A percentile compares a stretch with the other conserved stretches of the same genome.
Evolutionary conservation across 2,888 invertebrate species (phyloP).

Genomic region (Lithosia quadra): DNA sequence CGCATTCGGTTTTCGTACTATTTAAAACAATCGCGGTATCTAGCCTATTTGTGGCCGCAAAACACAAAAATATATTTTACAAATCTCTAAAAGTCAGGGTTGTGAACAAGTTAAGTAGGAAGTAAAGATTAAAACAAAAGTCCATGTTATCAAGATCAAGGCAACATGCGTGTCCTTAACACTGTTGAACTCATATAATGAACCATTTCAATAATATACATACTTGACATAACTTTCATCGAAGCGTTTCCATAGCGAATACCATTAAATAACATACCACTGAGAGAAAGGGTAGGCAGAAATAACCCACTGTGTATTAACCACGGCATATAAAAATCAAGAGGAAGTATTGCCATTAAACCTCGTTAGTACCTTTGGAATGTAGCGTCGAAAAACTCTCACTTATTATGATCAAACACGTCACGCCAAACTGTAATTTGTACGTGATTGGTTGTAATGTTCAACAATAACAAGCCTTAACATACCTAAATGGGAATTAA

Average conservation of each 20-base stretch:
- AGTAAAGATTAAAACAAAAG: neutral
- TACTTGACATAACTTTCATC: neutral
- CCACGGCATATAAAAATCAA: neutral
- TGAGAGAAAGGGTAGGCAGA: neutral
- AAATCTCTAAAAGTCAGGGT: neutral
- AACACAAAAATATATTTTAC: neutral
- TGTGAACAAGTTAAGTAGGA: neutral
- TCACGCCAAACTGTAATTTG: neutral
- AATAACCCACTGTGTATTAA: neutral
- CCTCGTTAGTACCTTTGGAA: neutral
- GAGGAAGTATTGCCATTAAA: neutral
- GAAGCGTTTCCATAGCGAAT: slow-evolving; percentile 14
- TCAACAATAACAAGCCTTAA: neutral
- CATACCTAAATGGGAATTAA: neutral
- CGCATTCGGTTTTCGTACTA: too few species aligned
- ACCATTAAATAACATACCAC: neutral
- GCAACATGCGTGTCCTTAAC: neutral
- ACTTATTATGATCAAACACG: neutral
- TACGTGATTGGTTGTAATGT: neutral
- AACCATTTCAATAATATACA: slow-evolving; percentile 11
- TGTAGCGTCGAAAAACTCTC: slow-evolving; percentile 1
- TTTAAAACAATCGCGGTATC: neutral
- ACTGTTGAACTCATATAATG: slow-evolving; percentile 5
- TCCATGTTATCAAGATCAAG: slow-evolving; percentile 2
- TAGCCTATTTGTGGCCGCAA: neutral